These are phyloP conservation scores for human (Homo sapiens) DNA, from an alignment of 2,113 vertebrate genomes.

Conservation along the genomic window GRCh38 chr5:95768501-95769000, in stretches of 20 bases:
- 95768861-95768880: too few species aligned
- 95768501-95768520: conserved; percentile 7
- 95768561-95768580: neutral
- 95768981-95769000: too few species aligned
- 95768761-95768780: conserved; percentile 39
- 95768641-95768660: neutral
- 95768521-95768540: neutral
- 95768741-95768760: neutral
- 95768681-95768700: neutral
- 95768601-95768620: neutral
- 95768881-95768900: too few species aligned
- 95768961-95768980: too few species aligned
- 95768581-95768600: neutral
- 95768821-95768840: neutral
- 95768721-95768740: neutral
- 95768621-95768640: neutral
- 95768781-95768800: conserved; percentile 8
- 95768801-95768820: neutral
- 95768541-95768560: neutral
- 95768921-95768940: too few species aligned
- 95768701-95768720: neutral
- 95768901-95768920: too few species aligned
- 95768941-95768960: too few species aligned
- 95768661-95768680: neutral
- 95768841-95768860: too few species aligned